Base-by-base conservation (phyloP, 2,888 invertebrate genomes). In the Terebella lapidaria region DNA sequence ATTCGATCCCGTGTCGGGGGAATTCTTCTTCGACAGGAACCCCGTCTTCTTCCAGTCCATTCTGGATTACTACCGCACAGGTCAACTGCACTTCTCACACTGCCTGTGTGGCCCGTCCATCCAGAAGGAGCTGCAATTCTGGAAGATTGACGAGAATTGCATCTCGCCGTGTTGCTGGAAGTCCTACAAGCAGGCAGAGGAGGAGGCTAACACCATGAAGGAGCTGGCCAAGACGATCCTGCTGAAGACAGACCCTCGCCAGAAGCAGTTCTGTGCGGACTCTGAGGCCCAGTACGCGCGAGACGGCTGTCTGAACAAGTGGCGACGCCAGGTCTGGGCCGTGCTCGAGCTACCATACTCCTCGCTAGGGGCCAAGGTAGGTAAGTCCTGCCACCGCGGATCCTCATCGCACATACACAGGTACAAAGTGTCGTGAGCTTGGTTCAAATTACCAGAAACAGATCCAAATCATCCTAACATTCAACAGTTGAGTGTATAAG, bases 81-180 rank as follows among this genome's bases (percentile, higher is more conserved):
- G 59, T 4, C 61, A 62, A n/a, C 65, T 72, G 57, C 72, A 74
- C 56, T 56, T 72, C 20, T 71, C 72, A 3, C 61, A 61, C 35
- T 51, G 63, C 29, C 27, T 69, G 2, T 73, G 73, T 55, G 60
- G 67, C 10, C 30, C 60, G 15, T 55, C 62, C 4, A 52, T 72
- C 5, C 56, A 60, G 46, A 63, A 62, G 4, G 73, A 73, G 60
- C 52, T 73, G 2, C 60, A 58, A 42, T 72, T 60, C 60, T 73
- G 73, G 73, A 66, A 60, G 18, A 60, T 73, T 3, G 57, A 63
- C 15, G 65, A 66, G 27, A 57, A 60, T 4, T 58, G 60, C 10
- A 63, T 72, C 24, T 58, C 70, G 0, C 61, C 64, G 25, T 73
- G 73, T 57, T 73, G 73, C 60, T 63, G 68, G 54, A 25, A 28